phyloP scores from a whole-genome alignment of 2,797 vertebrate genomes.

The Coracias cyanogaster region DNA sequence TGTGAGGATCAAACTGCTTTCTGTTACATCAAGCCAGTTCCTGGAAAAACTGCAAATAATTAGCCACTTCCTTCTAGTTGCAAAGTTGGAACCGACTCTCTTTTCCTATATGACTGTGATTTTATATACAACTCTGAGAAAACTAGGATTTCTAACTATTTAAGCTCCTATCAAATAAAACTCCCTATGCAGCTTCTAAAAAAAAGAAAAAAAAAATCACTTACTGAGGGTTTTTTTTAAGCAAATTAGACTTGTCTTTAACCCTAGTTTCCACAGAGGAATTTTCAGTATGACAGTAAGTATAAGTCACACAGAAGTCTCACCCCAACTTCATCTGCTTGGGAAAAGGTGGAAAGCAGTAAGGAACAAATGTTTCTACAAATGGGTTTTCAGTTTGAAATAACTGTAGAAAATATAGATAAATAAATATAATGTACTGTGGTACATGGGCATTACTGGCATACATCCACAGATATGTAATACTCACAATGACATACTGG shows the following conservation, averaged over 20 bases:
- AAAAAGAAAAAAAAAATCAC: background rate
- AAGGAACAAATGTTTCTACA: background rate
- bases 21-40: background rate
- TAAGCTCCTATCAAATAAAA: background rate
- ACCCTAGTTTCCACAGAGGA: background rate
- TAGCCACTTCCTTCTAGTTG: background rate
- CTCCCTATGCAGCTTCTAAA: background rate
- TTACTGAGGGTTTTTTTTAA: background rate
- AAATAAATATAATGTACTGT: background rate
- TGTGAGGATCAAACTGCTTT: background rate
- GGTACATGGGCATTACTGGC: background rate
- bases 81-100: background rate
- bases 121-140: background rate
- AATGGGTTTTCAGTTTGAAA: background rate
- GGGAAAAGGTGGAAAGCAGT: background rate
- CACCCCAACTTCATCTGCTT: background rate
- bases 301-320: background rate
- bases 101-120: background rate
- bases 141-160: background rate
- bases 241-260: background rate
- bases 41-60: constrained; percentile 13
- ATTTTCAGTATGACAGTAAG: background rate
- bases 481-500: background rate
- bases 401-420: background rate
- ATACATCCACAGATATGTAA: background rate